Percentiles rank a stretch among this genome's conserved stretches.
Conservation (phyloP, 2,113 vertebrate genomes). For the Rhegmatorhina hoffmannsi region DNA sequence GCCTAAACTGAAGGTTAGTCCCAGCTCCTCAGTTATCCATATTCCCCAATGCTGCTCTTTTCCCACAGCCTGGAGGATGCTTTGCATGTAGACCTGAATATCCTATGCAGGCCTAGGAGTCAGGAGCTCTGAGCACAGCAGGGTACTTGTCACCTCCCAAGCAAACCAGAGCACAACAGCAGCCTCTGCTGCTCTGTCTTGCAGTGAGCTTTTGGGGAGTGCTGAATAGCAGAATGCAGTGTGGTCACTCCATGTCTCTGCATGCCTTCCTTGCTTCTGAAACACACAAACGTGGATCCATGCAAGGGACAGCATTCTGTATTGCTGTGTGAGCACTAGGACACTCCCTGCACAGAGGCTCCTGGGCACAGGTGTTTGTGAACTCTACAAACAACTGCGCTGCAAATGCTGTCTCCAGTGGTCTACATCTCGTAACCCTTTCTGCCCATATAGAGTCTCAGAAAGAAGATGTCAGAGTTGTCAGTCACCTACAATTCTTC, state of each 20-base stretch:
- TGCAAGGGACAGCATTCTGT: background rate
- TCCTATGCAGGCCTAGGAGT: rapidly evolving
- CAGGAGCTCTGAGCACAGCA: background rate
- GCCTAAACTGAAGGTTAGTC: background rate
- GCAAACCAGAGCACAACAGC: background rate
- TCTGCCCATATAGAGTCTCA: background rate
- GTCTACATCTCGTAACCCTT: background rate
- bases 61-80: background rate
- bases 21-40: background rate
- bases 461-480: background rate
- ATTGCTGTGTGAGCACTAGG: background rate
- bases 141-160: background rate
- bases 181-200: background rate
- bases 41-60: rapidly evolving
- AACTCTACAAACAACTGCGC: background rate
- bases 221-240: background rate
- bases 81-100: background rate
- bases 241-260: background rate
- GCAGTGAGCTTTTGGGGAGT: background rate
- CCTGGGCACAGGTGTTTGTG: background rate
- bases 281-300: background rate
- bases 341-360: background rate
- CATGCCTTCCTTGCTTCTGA: background rate
- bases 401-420: background rate
- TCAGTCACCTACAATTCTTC: background rate